phyloP scores from a whole-genome alignment of 2,888 invertebrate species.

The Stenolophus ochropezus region DNA sequence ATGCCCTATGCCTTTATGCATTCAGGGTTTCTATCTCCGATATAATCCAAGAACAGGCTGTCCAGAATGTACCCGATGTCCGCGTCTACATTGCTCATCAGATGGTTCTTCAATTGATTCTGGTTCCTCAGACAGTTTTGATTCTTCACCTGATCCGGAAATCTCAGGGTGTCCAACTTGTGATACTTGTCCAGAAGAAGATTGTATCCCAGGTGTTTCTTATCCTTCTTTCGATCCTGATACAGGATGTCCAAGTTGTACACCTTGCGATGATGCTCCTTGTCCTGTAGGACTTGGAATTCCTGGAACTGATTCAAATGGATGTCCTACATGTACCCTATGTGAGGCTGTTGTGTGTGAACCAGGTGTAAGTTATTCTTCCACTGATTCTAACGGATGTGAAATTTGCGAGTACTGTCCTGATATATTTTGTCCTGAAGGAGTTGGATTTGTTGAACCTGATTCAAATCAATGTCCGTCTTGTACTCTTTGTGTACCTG shows the following conservation, averaged over 20 bases:
- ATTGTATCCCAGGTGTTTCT: background rate
- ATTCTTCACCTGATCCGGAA: background rate
- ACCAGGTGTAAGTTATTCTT: too few species aligned
- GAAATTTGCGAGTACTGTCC: background rate
- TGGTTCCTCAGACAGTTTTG: too few species aligned
- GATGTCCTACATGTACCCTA: too few species aligned
- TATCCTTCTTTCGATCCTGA: too few species aligned
- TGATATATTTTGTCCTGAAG: background rate
- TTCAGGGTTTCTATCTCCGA: background rate
- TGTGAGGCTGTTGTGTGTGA: too few species aligned
- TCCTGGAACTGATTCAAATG: background rate
- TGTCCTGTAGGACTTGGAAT: background rate
- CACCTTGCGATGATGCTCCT: too few species aligned
- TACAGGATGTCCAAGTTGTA: background rate
- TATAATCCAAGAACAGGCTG: background rate
- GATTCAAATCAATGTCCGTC: too few species aligned
- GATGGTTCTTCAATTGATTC: background rate
- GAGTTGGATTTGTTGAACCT: background rate
- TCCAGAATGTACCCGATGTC: background rate
- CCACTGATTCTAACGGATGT: too few species aligned
- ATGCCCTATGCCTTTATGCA: too few species aligned
- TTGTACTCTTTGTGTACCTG: background rate
- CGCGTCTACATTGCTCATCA: background rate
- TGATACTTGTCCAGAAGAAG: background rate
- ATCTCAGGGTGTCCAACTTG: background rate